These are phyloP conservation scores for Equus przewalskii DNA, from an alignment of 2,113 vertebrate species.

Conservation along the genomic window DNA sequence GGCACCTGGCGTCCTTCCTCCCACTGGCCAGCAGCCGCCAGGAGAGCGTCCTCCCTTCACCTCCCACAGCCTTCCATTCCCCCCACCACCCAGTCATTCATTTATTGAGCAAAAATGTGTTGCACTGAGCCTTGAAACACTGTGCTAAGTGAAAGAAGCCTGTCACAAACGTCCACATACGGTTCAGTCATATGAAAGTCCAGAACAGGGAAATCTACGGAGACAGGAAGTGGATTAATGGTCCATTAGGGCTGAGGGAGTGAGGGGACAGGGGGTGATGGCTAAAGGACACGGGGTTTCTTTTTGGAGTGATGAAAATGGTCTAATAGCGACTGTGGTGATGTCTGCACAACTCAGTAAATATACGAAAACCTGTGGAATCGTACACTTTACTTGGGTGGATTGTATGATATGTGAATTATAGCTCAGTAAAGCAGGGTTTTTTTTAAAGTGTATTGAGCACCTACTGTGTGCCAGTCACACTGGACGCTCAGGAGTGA, in stretches of 20 bases:
- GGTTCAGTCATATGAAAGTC: background rate
- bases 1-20: too few species aligned
- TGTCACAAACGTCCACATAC: background rate
- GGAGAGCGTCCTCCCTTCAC: background rate
- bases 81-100: background rate
- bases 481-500: background rate
- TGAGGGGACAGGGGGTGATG: rapidly evolving
- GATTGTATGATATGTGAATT: background rate
- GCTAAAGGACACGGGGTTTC: background rate
- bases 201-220: background rate
- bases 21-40: background rate
- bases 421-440: background rate
- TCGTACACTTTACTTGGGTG: background rate
- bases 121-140: background rate
- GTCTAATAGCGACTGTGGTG: background rate
- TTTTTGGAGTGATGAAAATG: background rate
- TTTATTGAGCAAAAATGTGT: background rate
- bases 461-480: background rate
- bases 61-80: background rate
- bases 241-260: background rate
- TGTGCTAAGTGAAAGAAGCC: background rate
- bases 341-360: background rate
- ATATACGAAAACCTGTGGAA: rapidly evolving
- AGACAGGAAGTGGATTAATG: background rate
- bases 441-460: background rate